Evolutionary conservation across 2,113 vertebrate species (phyloP), one percentile per base, ranked within the genome.

Genomic region (Antidorcas marsupialis): DNA sequence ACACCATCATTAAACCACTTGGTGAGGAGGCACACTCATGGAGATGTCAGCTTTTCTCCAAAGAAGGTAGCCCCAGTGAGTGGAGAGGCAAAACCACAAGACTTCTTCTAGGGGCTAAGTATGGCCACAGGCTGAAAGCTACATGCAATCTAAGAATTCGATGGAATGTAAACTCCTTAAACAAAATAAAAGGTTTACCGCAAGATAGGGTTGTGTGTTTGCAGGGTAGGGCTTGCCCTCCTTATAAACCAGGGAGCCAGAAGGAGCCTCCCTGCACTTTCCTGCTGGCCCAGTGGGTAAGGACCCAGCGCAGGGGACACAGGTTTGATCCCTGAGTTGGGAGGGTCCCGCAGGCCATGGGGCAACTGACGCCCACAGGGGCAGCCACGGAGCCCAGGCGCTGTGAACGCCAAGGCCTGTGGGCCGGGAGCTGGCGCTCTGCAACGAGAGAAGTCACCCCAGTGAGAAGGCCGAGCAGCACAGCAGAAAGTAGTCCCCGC

Each of bases 311-410:
- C 21, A 76, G 36, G 67, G 36, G 36, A 25, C 23, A 25, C 12
- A 1, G 36, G 71, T 7, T 76, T 7, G 6, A 1, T 14, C 12
- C 36, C 36, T 76, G 36, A 43, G 0, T 7, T 43, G 36, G 19
- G 71, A 43, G 14, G 12, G 47, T 7, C 21, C 36, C 71, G 27
- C 36, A 2, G 3, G 36, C 36, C 71, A 14, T 1, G 5, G 36
- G 71, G 23, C 36, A 13, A 5, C 71, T 14, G 7, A 7, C 7
- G 6, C 36, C 36, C 21, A 13, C 36, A 6, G 21, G n/a, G 21
- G 36, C 23, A 7, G 71, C 36, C 1, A 7, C 21, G 0, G n/a
- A 14, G 21, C 36, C 71, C 36, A 25, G 19, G 21, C 7, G 71
- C 71, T 25, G 11, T 7, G 36, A 25, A 2, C 7, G 1, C 71